Conservation (phyloP, 2,113 vertebrate species). For the Sander lucioperca region DNA sequence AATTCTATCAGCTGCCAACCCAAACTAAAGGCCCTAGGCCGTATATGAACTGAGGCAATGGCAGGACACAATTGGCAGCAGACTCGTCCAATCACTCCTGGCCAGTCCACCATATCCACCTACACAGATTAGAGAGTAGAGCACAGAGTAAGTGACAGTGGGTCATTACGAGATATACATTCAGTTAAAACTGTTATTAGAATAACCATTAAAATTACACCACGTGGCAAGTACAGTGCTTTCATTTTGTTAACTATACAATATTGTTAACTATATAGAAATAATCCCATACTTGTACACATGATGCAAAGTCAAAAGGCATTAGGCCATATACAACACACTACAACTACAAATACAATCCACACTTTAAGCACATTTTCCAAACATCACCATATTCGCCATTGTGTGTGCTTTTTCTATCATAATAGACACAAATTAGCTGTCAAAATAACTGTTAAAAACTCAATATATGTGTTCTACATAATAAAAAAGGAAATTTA, state of each 20-base stretch:
- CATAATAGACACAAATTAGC: no score
- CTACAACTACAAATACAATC: neutral
- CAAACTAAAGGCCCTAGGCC: neutral
- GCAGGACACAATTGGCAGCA: constrained; percentile 7
- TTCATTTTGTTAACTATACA: neutral
- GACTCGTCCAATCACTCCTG: neutral
- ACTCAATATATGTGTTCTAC: neutral
- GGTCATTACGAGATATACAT: neutral
- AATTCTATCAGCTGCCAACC: constrained; percentile 4
- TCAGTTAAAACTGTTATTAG: neutral
- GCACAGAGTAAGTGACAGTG: neutral
- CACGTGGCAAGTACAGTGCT: neutral
- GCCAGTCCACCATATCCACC: constrained; percentile 2
- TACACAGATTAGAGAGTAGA: constrained; percentile 10
- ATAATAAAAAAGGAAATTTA: neutral
- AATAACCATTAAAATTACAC: neutral
- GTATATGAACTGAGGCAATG: constrained; percentile 6
- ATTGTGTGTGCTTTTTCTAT: neutral
- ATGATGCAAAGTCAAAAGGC: neutral
- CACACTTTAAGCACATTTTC: neutral
- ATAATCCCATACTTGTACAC: neutral
- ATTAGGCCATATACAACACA: neutral
- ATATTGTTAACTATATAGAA: neutral
- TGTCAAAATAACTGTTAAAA: neutral
- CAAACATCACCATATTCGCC: neutral